These are phyloP conservation scores for Moxostoma hubbsi DNA, from an alignment of 2,797 vertebrate genomes.

Conservation along the genomic window DNA sequence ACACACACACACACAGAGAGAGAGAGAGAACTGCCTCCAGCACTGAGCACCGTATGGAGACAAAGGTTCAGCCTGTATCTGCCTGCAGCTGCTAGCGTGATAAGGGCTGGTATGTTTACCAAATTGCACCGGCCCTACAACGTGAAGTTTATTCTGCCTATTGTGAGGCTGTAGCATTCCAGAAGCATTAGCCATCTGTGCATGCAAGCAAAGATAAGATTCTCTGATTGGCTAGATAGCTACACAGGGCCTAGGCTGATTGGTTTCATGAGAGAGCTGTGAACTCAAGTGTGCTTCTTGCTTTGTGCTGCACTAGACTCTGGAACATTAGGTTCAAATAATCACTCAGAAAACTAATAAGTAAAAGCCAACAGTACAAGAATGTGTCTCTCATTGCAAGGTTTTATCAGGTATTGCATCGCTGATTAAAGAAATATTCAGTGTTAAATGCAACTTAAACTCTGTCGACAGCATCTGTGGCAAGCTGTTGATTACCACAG, in stretches of 20 bases:
- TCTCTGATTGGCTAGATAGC: constrained; percentile 38
- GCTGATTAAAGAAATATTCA: constrained; percentile 5
- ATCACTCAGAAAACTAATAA: constrained; percentile 6
- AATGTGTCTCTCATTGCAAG: constrained; percentile 7
- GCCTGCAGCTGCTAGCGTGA: constrained; percentile 64
- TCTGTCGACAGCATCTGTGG: neutral
- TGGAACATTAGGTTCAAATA: constrained; percentile 29
- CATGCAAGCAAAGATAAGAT: constrained; percentile 56
- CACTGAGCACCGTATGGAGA: constrained; percentile 63
- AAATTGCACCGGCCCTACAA: constrained; percentile 61
- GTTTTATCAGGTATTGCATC: neutral
- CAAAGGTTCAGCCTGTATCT: constrained; percentile 64
- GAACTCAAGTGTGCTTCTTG: neutral
- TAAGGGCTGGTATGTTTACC: constrained; percentile 69
- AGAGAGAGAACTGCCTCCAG: constrained; percentile 40
- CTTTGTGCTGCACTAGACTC: neutral
- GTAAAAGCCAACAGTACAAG: constrained; percentile 6
- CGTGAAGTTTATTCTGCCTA: constrained; percentile 64
- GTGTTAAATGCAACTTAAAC: neutral
- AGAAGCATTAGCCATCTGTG: constrained; percentile 63
- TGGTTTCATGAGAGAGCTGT: constrained; percentile 20
- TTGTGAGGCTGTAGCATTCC: constrained; percentile 69
- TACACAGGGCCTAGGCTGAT: constrained; percentile 34
- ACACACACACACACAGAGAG: too few species aligned
- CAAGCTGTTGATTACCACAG: neutral